Evolutionary conservation across 2,113 vertebrate species (phyloP).

Genomic region (Epinephelus lanceolatus): DNA sequence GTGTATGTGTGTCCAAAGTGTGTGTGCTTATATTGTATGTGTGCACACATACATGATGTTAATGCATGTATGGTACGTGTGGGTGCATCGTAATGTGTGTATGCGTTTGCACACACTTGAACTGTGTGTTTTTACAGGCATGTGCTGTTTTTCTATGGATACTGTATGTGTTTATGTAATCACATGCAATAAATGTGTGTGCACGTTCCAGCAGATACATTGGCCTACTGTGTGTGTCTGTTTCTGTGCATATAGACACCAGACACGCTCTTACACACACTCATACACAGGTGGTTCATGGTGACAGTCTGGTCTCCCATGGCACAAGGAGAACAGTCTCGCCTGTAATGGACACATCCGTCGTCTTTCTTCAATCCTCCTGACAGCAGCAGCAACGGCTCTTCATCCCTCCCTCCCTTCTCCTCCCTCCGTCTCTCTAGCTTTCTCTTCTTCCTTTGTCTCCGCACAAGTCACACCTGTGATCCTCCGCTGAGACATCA

Average conservation of each 20-base stretch:
- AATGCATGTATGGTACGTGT: conserved; percentile 12
- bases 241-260: conserved; percentile 7
- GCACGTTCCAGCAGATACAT: not conserved
- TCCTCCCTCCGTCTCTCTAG: conserved; percentile 29
- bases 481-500: conserved; percentile 66
- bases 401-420: conserved; percentile 37
- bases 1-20: conserved; percentile 24
- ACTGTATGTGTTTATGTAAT: not conserved
- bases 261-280: conserved; percentile 5
- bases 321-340: conserved; percentile 61
- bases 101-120: not conserved
- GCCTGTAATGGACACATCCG: conserved; percentile 75
- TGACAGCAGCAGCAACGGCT: conserved; percentile 62
- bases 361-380: conserved; percentile 65
- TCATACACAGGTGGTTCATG: conserved; percentile 63
- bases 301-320: conserved; percentile 67
- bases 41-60: conserved; percentile 16
- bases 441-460: conserved; percentile 61
- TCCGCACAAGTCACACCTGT: conserved; percentile 71
- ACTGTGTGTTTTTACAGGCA: not conserved
- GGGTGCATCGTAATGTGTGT: conserved; percentile 28
- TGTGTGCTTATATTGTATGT: conserved; percentile 26
- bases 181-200: conserved; percentile 5
- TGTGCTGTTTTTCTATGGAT: not conserved
- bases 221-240: not conserved